A percentile compares a stretch with the other conserved stretches of the same genome.
phyloP scores from a whole-genome alignment of 2,888 invertebrate species.

The Pollenia amentaria region DNA sequence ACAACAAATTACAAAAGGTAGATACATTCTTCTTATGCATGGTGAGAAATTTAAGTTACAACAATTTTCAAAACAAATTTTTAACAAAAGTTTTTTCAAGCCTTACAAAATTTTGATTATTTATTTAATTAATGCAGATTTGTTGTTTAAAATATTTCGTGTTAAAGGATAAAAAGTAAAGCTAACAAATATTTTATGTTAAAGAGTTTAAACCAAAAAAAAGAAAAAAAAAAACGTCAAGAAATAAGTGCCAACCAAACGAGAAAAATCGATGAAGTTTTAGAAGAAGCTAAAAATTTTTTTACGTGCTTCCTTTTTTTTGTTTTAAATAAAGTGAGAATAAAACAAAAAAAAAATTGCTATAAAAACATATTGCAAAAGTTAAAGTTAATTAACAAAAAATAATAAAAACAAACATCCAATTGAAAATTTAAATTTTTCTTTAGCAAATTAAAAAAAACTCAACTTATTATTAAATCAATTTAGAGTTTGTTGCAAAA shows the following conservation, averaged over 20 bases:
- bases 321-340: background rate
- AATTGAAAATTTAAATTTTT: background rate
- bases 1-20: conserved; percentile 61
- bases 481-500: conserved; percentile 9
- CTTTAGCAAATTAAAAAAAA: background rate
- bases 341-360: background rate
- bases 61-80: conserved; percentile 14
- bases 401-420: background rate
- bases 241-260: conserved; percentile 52
- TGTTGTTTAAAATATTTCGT: background rate
- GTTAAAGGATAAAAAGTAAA: background rate
- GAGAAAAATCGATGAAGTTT: conserved; percentile 76
- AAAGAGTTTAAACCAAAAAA: conserved; percentile 32
- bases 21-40: conserved; percentile 45
- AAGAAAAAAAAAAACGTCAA: background rate
- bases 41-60: conserved; percentile 53
- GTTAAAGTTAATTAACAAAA: background rate
- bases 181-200: background rate
- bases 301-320: conserved; percentile 14
- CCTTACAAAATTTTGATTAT: background rate
- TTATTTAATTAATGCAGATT: background rate
- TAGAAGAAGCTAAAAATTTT: conserved; percentile 56
- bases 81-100: background rate
- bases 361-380: background rate
- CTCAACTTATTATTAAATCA: conserved; percentile 1